These are phyloP conservation scores for Thalassarche chlororhynchos DNA, from an alignment of 2,113 vertebrate species.

Conservation along the genomic window DNA sequence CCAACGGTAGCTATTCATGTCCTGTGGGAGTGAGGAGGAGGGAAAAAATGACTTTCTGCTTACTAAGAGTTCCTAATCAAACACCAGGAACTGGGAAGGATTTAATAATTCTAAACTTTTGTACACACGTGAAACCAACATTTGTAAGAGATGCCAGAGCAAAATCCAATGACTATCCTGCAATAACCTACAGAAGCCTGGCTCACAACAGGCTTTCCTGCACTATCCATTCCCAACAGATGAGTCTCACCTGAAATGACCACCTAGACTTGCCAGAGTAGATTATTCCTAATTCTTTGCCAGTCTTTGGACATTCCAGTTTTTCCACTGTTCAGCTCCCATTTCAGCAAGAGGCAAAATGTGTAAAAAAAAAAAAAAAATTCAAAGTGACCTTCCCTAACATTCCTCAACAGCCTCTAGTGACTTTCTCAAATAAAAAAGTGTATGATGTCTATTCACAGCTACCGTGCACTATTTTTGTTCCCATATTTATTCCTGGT, in stretches of 20 bases:
- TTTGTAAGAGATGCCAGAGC: neutral
- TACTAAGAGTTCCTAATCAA: neutral
- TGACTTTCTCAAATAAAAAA: constrained; percentile 33
- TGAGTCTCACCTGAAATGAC: neutral
- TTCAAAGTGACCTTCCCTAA: constrained; percentile 34
- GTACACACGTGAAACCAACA: neutral
- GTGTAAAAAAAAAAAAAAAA: neutral
- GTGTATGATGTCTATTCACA: constrained; percentile 48
- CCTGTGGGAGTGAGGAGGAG: neutral
- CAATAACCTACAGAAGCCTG: neutral
- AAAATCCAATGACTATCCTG: neutral
- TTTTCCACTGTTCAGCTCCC: constrained; percentile 8
- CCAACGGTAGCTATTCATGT: neutral
- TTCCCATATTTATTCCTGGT: constrained; percentile 65
- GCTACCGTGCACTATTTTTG: constrained; percentile 37
- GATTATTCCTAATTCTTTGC: neutral
- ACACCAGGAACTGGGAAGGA: neutral
- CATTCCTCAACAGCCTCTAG: neutral
- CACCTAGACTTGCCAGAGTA: neutral
- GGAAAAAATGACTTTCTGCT: neutral
- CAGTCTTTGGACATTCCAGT: neutral
- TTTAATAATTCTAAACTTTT: neutral
- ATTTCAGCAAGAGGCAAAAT: neutral
- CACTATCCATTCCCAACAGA: neutral
- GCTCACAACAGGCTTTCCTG: neutral